phyloP scores from a whole-genome alignment of 2,888 invertebrate species.

The Caenorhabditis doughertyi region DNA sequence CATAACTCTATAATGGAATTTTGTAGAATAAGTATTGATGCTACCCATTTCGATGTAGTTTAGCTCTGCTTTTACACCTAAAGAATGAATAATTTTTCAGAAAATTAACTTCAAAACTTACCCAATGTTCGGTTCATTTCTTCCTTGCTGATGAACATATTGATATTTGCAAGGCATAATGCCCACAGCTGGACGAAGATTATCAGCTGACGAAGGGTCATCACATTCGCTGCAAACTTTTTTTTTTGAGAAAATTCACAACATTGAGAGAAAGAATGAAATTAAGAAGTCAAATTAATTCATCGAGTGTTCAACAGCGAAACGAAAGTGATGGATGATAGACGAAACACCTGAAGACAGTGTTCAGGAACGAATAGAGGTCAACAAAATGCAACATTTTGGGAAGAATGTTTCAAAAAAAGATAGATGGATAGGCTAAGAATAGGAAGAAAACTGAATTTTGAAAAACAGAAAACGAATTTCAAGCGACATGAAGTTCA shows the following conservation, averaged over 20 bases:
- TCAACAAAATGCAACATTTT: conserved; percentile 54
- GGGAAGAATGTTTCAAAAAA: conserved; percentile 1
- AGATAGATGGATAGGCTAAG: conserved; percentile 1
- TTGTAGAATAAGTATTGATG: conserved; percentile 79
- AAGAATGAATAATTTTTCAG: conserved; percentile 2
- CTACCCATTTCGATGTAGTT: conserved; percentile 79
- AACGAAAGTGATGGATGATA: conserved; percentile 53
- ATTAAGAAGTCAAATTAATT: conserved; percentile 39
- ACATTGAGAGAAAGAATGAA: conserved; percentile 12
- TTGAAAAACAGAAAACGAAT: conserved; percentile 12
- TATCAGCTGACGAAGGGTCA: conserved; percentile 35
- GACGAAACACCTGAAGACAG: conserved; percentile 12
- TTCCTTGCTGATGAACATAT: conserved; percentile 79
- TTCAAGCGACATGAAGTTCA: conserved; percentile 1
- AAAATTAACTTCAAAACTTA: conserved; percentile 44
- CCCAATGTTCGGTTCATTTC: conserved; percentile 82
- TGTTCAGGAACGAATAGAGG: conserved; percentile 37
- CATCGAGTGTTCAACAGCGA: conserved; percentile 51
- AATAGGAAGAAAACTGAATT: conserved; percentile 14
- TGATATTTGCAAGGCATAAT: conserved; percentile 66
- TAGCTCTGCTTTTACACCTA: conserved; percentile 80
- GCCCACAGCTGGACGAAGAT: conserved; percentile 37
- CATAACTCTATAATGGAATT: conserved; percentile 79
- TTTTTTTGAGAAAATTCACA: background rate
- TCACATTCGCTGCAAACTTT: conserved; percentile 45